A percentile compares a stretch with the other conserved stretches of the same genome.
phyloP scores from a whole-genome alignment of 2,888 invertebrate species.

The Apodemia duryi region DNA sequence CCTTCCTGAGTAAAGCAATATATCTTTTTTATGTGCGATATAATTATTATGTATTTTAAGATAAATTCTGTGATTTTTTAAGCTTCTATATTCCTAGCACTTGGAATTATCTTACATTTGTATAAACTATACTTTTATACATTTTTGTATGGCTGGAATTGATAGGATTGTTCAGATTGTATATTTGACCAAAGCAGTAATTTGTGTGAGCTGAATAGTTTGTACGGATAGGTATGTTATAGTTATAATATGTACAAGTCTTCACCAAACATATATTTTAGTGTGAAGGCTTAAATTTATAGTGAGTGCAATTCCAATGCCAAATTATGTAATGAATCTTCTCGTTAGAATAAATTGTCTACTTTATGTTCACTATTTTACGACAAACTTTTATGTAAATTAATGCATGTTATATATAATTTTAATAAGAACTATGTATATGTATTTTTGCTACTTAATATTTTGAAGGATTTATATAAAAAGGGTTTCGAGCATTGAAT shows the following conservation, averaged over 20 bases:
- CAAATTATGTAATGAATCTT: conserved; percentile 28
- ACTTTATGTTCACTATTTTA: conserved; percentile 17
- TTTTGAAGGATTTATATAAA: too few species aligned
- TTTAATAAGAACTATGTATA: conserved; percentile 16
- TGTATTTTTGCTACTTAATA: too few species aligned
- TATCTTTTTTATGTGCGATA: neutral
- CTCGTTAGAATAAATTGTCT: conserved; percentile 6
- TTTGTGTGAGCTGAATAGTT: neutral
- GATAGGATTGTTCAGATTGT: conserved; percentile 16
- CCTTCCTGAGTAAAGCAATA: neutral
- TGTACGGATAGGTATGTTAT: conserved; percentile 1
- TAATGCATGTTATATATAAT: conserved; percentile 26
- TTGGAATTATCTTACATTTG: conserved; percentile 14
- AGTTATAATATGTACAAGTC: conserved; percentile 35
- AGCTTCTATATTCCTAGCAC: conserved; percentile 9
- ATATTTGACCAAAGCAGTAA: conserved; percentile 6
- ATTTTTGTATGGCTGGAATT: conserved; percentile 15
- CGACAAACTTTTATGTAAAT: conserved; percentile 23
- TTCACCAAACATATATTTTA: conserved; percentile 45
- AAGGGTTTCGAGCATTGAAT: too few species aligned
- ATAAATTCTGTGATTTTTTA: conserved; percentile 8
- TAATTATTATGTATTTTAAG: neutral
- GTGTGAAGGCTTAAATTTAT: conserved; percentile 38
- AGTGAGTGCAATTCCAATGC: conserved; percentile 36
- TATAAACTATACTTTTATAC: conserved; percentile 9